Evolutionary conservation across 1,140 invertebrate species (phyloP).

Genomic region (Sitodiplosis mosellana): DNA sequence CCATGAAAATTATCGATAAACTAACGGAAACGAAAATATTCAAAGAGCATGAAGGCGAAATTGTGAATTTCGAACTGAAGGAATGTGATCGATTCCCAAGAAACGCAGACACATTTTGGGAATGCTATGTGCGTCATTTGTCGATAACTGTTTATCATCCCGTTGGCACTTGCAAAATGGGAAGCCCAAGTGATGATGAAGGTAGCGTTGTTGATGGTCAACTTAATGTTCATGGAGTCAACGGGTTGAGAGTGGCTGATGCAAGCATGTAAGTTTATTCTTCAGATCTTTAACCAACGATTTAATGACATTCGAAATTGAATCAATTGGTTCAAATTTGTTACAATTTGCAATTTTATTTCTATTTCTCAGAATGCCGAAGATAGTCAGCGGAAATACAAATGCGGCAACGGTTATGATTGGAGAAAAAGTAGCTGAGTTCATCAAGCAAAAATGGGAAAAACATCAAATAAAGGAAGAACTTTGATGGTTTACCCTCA

Average conservation of each 20-base stretch:
- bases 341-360: too few species aligned
- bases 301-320: too few species aligned
- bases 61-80: slow-evolving; percentile 25
- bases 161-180: slow-evolving; percentile 59
- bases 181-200: slow-evolving; percentile 11
- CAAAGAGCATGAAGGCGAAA: slow-evolving; percentile 27
- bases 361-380: slow-evolving; percentile 1
- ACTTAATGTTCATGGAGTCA: slow-evolving; percentile 32
- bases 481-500: too few species aligned
- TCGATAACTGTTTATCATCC: slow-evolving; percentile 24
- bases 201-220: slow-evolving; percentile 26
- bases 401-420: slow-evolving; percentile 25
- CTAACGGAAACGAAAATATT: slow-evolving; percentile 27
- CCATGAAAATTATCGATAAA: slow-evolving; percentile 25
- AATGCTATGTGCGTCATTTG: slow-evolving; percentile 13
- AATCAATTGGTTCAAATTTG: too few species aligned
- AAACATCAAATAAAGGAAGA: background rate
- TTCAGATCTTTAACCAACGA: slow-evolving; percentile 33
- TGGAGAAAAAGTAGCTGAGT: slow-evolving; percentile 33
- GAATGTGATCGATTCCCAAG: slow-evolving; percentile 24
- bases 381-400: slow-evolving; percentile 1
- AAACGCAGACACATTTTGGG: slow-evolving; percentile 20
- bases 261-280: slow-evolving; percentile 19
- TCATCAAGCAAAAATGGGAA: slow-evolving; percentile 26
- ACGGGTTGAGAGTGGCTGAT: slow-evolving; percentile 48